Evolutionary conservation across 1,140 invertebrate species (phyloP).

Genomic region (Adoxophyes honmai): DNA sequence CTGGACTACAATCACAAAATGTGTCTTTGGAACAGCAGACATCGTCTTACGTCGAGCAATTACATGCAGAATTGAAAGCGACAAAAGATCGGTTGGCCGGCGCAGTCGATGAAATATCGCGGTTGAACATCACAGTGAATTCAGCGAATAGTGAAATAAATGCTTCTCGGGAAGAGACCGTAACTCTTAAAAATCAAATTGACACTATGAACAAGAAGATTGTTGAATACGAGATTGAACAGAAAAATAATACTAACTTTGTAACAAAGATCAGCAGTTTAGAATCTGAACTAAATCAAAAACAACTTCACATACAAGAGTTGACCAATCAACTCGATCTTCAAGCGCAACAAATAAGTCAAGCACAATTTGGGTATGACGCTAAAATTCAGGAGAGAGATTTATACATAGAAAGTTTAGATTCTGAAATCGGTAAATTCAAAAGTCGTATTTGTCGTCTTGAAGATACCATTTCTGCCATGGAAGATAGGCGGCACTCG

Average conservation of each 20-base stretch:
- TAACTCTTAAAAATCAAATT: conserved; percentile 47
- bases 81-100: conserved; percentile 40
- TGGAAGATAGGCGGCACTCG: conserved; percentile 77
- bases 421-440: conserved; percentile 81
- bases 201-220: conserved; percentile 57
- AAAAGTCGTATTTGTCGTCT: conserved; percentile 79
- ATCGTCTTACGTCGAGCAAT: conserved; percentile 31
- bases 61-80: conserved; percentile 39
- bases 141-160: conserved; percentile 44
- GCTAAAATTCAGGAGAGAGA: conserved; percentile 85
- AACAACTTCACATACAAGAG: conserved; percentile 54
- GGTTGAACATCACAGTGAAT: conserved; percentile 38
- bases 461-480: conserved; percentile 77
- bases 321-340: conserved; percentile 51
- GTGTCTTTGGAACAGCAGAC: conserved; percentile 40
- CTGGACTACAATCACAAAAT: conserved; percentile 42
- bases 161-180: conserved; percentile 48
- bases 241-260: conserved; percentile 60
- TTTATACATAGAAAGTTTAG: conserved; percentile 84
- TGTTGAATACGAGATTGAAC: conserved; percentile 65
- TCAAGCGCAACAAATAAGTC: conserved; percentile 48
- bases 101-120: conserved; percentile 34
- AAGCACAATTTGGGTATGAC: conserved; percentile 69
- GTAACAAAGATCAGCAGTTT: conserved; percentile 64
- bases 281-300: conserved; percentile 62